Evolutionary conservation across 2,888 invertebrate species (phyloP), one percentile per base, ranked within the genome.

Genomic region (Malachius bipustulatus): DNA sequence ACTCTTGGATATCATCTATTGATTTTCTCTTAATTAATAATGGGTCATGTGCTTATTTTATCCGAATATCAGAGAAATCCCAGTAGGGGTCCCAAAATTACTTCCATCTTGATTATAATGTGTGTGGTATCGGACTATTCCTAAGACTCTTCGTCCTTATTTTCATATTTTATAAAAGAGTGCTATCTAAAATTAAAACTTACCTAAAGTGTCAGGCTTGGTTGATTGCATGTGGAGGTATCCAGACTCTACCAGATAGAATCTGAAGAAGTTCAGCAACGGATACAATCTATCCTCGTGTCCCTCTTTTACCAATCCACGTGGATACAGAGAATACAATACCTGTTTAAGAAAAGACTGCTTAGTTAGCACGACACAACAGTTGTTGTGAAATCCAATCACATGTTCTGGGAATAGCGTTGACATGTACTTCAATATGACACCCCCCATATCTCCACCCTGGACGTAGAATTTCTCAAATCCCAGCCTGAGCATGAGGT

Each of bases 131-230:
- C n/a, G n/a, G n/a, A n/a, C n/a, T n/a, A n/a, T n/a, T n/a, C n/a
- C n/a, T n/a, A n/a, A n/a, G n/a, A n/a, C n/a, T n/a, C n/a, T n/a
- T n/a, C n/a, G n/a, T n/a, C n/a, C n/a, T n/a, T n/a, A n/a, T n/a
- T n/a, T n/a, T n/a, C n/a, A n/a, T n/a, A n/a, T n/a, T n/a, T n/a
- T n/a, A n/a, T n/a, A n/a, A n/a, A n/a, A n/a, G n/a, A n/a, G n/a
- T n/a, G n/a, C n/a, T n/a, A n/a, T n/a, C n/a, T n/a, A n/a, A n/a
- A n/a, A n/a, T n/a, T n/a, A n/a, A n/a, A n/a, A n/a, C n/a, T n/a
- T n/a, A 80, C 87, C 88, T 45, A 85, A 64, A 0, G 89, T 88
- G 51, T 91, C 90, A 9, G 91, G 90, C 57, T 88, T 90, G 0
- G 89, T 87, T 0, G 83, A 73, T 55, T 91, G 90, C 3, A 89